A percentile compares a stretch with the other conserved stretches of the same genome.
phyloP scores from a whole-genome alignment of 2,113 vertebrate species.

The Otus sunia region DNA sequence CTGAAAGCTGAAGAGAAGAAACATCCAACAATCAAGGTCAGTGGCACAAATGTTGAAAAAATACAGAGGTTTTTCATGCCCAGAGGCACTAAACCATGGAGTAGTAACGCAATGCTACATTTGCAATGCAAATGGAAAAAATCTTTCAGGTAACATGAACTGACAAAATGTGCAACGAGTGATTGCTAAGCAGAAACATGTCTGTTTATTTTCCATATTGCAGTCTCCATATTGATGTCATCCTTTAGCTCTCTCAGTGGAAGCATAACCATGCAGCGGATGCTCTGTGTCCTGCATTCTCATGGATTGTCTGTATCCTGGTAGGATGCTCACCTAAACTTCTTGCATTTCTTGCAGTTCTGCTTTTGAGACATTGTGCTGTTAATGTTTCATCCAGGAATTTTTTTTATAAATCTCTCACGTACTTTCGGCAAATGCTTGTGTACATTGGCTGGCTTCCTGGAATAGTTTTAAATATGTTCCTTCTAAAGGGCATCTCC shows the following conservation, averaged over 20 bases:
- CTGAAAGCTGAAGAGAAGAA: not conserved
- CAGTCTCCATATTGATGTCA: not conserved
- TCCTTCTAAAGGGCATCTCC: conserved; percentile 11
- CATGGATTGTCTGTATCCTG: not conserved
- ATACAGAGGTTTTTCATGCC: not conserved
- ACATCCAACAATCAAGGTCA: not conserved
- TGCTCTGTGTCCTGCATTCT: not conserved
- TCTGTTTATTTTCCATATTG: not conserved
- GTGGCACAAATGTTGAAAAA: not conserved
- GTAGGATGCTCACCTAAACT: not conserved
- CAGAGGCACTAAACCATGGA: not conserved
- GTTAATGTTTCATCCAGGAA: conserved; percentile 10
- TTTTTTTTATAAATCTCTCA: conserved; percentile 9
- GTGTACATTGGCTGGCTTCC: conserved; percentile 39
- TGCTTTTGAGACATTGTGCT: not conserved
- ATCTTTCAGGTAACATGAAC: not conserved
- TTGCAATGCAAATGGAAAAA: not conserved
- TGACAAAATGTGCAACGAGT: not conserved
- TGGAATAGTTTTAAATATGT: conserved; percentile 28
- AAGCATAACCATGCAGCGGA: not conserved
- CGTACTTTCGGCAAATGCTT: conserved; percentile 6
- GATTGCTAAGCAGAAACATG: not conserved
- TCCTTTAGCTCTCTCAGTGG: not conserved
- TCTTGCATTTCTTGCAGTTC: not conserved
- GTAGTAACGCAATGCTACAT: not conserved